Conservation (phyloP, 1,140 invertebrate species). For the Meloidogyne hapla region DNA sequence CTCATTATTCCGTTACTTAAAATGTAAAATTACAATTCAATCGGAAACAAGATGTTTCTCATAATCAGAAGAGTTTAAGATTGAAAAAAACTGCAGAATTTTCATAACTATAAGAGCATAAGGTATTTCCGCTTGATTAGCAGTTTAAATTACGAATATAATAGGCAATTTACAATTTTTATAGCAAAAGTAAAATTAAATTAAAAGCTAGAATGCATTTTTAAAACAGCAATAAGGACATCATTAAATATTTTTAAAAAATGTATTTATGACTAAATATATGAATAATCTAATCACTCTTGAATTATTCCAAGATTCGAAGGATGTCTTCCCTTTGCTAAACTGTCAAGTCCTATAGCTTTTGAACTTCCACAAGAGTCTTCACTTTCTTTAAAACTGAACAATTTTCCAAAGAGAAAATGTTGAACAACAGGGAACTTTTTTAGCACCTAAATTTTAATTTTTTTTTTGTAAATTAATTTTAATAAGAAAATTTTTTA, state of each 20-base stretch:
- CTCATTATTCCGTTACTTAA: too few relatives aligned
- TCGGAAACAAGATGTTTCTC: too few relatives aligned
- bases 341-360: slow-evolving; percentile 10
- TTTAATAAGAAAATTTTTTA: background rate
- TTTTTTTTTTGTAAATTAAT: too few relatives aligned
- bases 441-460: slow-evolving; percentile 71
- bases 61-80: too few relatives aligned
- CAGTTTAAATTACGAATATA: too few relatives aligned
- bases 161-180: too few relatives aligned
- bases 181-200: background rate
- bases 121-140: too few relatives aligned
- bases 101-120: too few relatives aligned
- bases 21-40: too few relatives aligned
- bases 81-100: too few relatives aligned
- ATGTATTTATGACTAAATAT: background rate
- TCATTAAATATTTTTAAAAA: background rate
- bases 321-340: slow-evolving; percentile 23
- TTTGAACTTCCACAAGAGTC: background rate
- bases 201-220: background rate
- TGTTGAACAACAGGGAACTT: slow-evolving; percentile 98
- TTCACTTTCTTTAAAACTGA: slow-evolving; percentile 69
- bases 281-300: slow-evolving; percentile 4
- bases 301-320: slow-evolving; percentile 23
- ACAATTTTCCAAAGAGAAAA: slow-evolving; percentile 86
- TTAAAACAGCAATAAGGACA: background rate